Evolutionary conservation across 2,113 vertebrate genomes (phyloP).

Genomic region (Amia ocellicauda): DNA sequence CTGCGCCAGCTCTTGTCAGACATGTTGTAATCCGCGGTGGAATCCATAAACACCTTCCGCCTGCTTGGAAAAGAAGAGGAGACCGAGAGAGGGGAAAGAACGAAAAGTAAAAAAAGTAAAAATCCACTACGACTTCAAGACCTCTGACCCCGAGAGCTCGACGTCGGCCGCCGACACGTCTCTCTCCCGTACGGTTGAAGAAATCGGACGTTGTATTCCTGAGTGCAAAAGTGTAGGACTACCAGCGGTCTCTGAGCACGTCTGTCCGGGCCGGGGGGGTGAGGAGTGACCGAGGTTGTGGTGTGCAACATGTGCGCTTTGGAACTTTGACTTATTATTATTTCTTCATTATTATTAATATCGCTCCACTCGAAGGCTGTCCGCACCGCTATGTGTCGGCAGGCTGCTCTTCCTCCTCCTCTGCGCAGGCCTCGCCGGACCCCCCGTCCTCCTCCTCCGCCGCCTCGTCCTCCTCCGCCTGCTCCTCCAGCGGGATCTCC

Average conservation of each 20-base stretch:
- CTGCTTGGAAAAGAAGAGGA: constrained; percentile 32
- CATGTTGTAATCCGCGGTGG: constrained; percentile 61
- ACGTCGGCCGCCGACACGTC: neutral
- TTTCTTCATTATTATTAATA: constrained; percentile 68
- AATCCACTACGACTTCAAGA: constrained; percentile 14
- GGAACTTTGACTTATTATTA: constrained; percentile 70
- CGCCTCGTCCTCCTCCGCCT: constrained; percentile 80
- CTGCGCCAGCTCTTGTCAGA: constrained; percentile 34
- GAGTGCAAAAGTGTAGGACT: constrained; percentile 91
- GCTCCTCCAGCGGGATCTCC: constrained; percentile 93
- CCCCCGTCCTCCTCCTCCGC: constrained; percentile 64
- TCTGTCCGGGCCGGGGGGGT: constrained; percentile 66
- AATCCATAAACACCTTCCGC: constrained; percentile 47
- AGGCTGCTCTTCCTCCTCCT: constrained; percentile 70
- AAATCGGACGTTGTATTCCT: constrained; percentile 82
- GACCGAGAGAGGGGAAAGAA: constrained; percentile 21
- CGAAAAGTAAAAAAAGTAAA: constrained; percentile 11
- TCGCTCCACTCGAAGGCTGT: constrained; percentile 47
- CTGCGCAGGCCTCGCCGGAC: constrained; percentile 64
- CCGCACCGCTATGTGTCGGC: constrained; percentile 80
- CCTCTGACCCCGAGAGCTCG: neutral
- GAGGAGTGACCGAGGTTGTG: constrained; percentile 69
- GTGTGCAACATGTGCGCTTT: constrained; percentile 72
- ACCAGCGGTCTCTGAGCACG: constrained; percentile 75
- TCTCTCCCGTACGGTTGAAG: constrained; percentile 34